phyloP scores from a whole-genome alignment of 2,113 vertebrate genomes.

The Pipa parva region DNA sequence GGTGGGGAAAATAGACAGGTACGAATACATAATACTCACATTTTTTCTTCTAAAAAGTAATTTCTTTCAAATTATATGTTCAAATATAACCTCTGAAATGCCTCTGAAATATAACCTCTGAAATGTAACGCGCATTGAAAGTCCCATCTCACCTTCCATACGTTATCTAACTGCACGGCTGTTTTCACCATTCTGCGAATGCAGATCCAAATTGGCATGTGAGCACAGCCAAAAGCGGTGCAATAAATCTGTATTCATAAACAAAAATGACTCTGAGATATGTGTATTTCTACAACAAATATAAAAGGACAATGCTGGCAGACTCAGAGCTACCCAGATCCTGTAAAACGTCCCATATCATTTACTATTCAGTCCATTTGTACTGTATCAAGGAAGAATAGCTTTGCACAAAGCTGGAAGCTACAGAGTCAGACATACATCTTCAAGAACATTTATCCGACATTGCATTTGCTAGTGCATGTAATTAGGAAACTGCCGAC shows the following conservation, averaged over 20 bases:
- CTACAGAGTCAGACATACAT: background rate
- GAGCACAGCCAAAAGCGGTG: constrained; percentile 6
- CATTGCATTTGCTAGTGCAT: background rate
- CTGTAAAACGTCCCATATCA: background rate
- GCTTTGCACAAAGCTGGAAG: background rate
- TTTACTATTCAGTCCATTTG: background rate
- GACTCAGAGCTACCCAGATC: background rate
- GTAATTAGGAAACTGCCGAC: background rate
- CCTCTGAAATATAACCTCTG: too few species aligned
- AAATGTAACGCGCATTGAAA: too few species aligned
- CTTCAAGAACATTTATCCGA: background rate
- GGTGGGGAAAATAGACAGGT: too few species aligned
- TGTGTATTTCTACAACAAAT: background rate
- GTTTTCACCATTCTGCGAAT: too few species aligned
- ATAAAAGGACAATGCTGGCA: background rate
- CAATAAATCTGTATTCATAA: too few species aligned
- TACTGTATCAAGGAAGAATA: background rate
- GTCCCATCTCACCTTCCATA: too few species aligned
- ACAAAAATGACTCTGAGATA: background rate
- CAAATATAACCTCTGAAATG: too few species aligned
- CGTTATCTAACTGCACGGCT: too few species aligned
- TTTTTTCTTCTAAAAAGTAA: too few species aligned
- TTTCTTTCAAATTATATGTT: too few species aligned
- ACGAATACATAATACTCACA: too few species aligned
- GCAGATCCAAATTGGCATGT: too few species aligned